phyloP scores from a whole-genome alignment of 1,140 invertebrate genomes.

The Ceratina australensis region DNA sequence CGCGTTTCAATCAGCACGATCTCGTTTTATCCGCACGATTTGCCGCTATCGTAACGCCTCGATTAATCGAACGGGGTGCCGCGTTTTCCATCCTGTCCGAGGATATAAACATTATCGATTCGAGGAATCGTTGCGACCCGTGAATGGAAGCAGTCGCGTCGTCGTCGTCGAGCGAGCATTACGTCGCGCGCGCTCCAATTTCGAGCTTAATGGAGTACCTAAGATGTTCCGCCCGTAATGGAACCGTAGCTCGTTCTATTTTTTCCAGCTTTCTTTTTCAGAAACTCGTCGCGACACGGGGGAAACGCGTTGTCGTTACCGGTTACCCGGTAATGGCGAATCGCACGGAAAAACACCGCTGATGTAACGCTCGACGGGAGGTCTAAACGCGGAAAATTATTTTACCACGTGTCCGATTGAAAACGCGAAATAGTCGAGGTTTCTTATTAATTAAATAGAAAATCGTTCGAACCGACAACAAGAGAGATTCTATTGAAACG shows the following conservation, averaged over 20 bases:
- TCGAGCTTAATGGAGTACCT: conserved; percentile 57
- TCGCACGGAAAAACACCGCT: not conserved
- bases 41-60: not conserved
- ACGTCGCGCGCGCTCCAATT: conserved; percentile 55
- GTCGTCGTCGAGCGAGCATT: conserved; percentile 44
- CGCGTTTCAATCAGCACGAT: not conserved
- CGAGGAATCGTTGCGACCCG: conserved; percentile 33
- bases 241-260: conserved; percentile 36
- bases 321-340: conserved; percentile 16
- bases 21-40: not conserved
- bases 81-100: conserved; percentile 16
- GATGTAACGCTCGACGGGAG: not conserved
- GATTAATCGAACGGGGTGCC: not conserved
- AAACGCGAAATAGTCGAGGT: not conserved
- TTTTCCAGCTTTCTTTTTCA: not conserved
- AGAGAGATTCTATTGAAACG: not conserved
- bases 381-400: conserved; percentile 14
- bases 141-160: conserved; percentile 38
- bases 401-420: not conserved
- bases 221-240: conserved; percentile 53
- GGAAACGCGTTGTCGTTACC: not conserved
- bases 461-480: not conserved
- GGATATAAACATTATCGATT: conserved; percentile 53
- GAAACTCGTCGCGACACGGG: not conserved
- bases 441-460: conserved; percentile 29